Conservation (phyloP, 2,113 vertebrate species). For the Apeltes quadracus region DNA sequence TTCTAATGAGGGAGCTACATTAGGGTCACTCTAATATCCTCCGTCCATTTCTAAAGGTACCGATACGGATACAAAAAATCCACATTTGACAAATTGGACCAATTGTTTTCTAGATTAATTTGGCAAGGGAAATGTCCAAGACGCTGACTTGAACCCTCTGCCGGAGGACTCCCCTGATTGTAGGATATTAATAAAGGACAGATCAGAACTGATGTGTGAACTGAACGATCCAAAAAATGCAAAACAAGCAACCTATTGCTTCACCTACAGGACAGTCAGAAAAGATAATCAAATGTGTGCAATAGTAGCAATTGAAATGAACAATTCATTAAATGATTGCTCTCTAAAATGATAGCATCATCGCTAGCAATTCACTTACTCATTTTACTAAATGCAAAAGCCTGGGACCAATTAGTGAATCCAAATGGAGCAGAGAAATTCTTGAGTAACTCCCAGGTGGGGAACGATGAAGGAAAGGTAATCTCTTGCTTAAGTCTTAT, state of each 20-base stretch:
- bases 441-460: background rate
- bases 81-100: background rate
- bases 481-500: background rate
- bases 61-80: background rate
- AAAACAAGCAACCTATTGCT: background rate
- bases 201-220: background rate
- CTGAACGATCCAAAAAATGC: background rate
- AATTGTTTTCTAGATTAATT: background rate
- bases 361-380: background rate
- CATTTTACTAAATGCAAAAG: background rate
- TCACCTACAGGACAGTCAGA: too few relatives aligned
- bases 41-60: background rate
- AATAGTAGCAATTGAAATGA: too few relatives aligned
- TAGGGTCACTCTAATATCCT: constrained; percentile 4
- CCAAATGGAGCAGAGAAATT: background rate
- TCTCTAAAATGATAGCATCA: background rate
- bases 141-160: background rate
- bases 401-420: background rate
- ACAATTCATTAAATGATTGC: too few relatives aligned
- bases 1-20: background rate
- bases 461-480: background rate
- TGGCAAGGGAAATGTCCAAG: background rate
- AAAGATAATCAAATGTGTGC: too few relatives aligned
- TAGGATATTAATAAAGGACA: background rate
- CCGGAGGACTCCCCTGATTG: background rate